phyloP scores from a whole-genome alignment of 92 coral and sea anemone genomes.

The Zoanthus sociatus region DNA sequence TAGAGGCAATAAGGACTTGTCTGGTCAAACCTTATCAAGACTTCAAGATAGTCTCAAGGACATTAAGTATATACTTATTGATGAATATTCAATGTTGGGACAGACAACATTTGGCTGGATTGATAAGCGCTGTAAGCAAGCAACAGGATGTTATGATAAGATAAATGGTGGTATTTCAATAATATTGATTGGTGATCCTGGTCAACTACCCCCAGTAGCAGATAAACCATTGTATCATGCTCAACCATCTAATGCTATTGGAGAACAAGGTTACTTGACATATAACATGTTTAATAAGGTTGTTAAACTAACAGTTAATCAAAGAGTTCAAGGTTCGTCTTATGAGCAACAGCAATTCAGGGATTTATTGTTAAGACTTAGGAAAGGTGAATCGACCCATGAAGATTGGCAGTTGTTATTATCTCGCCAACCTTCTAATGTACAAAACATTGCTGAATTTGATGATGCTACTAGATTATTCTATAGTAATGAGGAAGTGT shows the following conservation, averaged over 20 bases:
- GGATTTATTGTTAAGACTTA: conserved; percentile 52
- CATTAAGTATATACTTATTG: conserved; percentile 66
- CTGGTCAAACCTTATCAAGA: not conserved
- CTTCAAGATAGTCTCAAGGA: not conserved
- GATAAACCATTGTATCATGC: conserved; percentile 71
- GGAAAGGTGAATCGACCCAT: conserved; percentile 62
- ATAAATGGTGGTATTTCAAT: conserved; percentile 56
- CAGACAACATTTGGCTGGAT: conserved; percentile 69
- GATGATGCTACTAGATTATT: conserved; percentile 50
- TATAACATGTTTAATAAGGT: conserved; percentile 62
- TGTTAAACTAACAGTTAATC: conserved; percentile 65
- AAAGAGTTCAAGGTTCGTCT: conserved; percentile 57
- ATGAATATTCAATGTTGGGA: conserved; percentile 79
- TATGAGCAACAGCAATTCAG: conserved; percentile 51
- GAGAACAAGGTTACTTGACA: conserved; percentile 68
- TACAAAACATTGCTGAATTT: conserved; percentile 58
- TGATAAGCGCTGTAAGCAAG: conserved; percentile 64
- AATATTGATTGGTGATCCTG: conserved; percentile 47
- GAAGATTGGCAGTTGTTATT: conserved; percentile 69
- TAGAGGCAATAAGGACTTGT: not conserved
- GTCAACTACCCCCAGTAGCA: not conserved
- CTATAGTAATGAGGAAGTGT: conserved; percentile 39
- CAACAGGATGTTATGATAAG: conserved; percentile 48
- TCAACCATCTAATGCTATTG: conserved; percentile 59
- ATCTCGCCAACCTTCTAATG: conserved; percentile 56